Evolutionary conservation across 2,113 vertebrate species (phyloP), one percentile per base, ranked within the genome.

Genomic region (Neogobius melanostomus): DNA sequence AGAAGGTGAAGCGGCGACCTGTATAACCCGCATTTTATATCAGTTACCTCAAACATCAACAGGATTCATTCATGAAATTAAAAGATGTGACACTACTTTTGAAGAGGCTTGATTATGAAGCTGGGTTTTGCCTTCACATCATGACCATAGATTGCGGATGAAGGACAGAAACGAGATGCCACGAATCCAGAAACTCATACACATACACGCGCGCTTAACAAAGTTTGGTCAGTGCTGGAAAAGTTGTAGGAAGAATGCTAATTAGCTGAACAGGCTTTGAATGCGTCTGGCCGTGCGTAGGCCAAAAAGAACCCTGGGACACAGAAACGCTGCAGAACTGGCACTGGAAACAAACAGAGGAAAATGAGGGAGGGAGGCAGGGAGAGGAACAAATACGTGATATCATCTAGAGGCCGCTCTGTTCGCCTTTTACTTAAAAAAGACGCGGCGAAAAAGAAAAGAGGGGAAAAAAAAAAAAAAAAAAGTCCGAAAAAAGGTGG

Each of bases 261-360:
- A 91, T 91, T 89, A 91, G 85, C 83, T 63, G 76, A 87, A 82
- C 86, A 85, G 75, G 85, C 92, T 92, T 93, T 92, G 90, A 93
- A 92, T 91, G 70, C 82, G 84, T 84, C 87, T 89, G 89, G 88
- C 82, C 86, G 68, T 84, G 88, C 76, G 88, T 81, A 86, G 90
- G 90, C 90, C 89, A 91, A 87, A 91, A 89, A 90, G 86, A 89
- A 89, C 88, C 85, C 83, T 83, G 85, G 90, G 91, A 92, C 88
- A 91, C 87, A 91, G 89, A 91, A 88, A 90, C 85, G 85, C 91
- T 87, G 84, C 90, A 88, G 89, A 92, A 91, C 91, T 92, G 91
- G 91, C 90, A 93, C 84, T 84, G 79, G 88, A 91, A 90, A 91
- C 88, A 90, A 90, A 91, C 88, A 85, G 88, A 86, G 77, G 83